phyloP scores from a whole-genome alignment of 2,888 invertebrate genomes.

The Lasioglossum zephyrum region DNA sequence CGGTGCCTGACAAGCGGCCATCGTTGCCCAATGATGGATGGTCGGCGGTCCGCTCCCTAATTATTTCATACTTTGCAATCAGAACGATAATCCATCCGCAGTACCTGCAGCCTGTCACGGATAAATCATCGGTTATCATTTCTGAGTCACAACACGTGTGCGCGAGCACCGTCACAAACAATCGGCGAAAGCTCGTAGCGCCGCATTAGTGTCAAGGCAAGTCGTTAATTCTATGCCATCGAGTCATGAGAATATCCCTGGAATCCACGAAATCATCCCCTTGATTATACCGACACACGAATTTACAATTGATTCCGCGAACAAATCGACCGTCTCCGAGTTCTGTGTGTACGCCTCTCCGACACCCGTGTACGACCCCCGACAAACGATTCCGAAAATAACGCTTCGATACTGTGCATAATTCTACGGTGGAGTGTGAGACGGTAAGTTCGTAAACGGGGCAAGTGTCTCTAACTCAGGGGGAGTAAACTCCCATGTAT shows the following conservation, averaged over 20 bases:
- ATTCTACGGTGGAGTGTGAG: too few species aligned
- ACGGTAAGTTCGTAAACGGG: too few species aligned
- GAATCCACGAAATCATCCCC: conserved; percentile 29
- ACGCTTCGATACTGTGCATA: background rate
- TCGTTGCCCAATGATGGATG: conserved; percentile 82
- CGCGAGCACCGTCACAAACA: conserved; percentile 47
- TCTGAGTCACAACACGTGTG: conserved; percentile 75
- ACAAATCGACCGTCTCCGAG: background rate
- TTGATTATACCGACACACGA: conserved; percentile 3
- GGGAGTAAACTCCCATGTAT: too few species aligned
- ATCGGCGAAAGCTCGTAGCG: conserved; percentile 55
- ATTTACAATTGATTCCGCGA: conserved; percentile 27
- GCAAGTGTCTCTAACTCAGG: too few species aligned
- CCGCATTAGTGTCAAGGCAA: conserved; percentile 62
- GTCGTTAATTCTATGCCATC: conserved; percentile 56
- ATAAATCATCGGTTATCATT: conserved; percentile 82
- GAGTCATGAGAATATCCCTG: conserved; percentile 27
- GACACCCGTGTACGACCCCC: background rate
- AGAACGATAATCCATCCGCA: conserved; percentile 83
- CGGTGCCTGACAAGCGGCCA: conserved; percentile 82
- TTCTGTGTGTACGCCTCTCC: background rate
- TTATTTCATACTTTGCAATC: conserved; percentile 85
- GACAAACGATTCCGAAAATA: background rate
- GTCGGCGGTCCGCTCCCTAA: conserved; percentile 82
- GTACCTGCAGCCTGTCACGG: conserved; percentile 81